A percentile compares a stretch with the other conserved stretches of the same genome.
Conservation (phyloP, 1,140 invertebrate species). For the Ylistrum balloti region DNA sequence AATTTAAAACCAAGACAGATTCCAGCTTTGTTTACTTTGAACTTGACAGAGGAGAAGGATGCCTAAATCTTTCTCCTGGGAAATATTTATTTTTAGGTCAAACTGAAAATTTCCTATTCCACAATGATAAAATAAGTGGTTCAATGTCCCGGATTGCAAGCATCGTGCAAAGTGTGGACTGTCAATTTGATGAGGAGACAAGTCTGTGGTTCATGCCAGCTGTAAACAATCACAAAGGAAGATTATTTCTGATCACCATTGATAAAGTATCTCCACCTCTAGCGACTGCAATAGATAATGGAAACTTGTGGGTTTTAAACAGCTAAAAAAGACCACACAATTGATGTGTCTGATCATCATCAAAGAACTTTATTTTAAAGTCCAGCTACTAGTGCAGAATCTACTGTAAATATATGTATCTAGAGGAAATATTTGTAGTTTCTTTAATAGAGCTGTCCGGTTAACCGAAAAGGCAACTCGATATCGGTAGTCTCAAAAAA, state of each 20-base stretch:
- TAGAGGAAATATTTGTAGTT: no score
- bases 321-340: background rate
- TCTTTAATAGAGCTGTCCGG: no score
- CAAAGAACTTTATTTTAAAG: no score
- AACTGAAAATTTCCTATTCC: background rate
- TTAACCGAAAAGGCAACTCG: no score
- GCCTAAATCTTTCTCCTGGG: background rate
- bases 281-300: background rate
- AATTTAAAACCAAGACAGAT: background rate
- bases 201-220: background rate
- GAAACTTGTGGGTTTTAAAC: conserved; percentile 9
- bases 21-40: background rate
- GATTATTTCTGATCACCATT: no score
- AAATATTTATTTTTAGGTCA: background rate
- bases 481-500: no score
- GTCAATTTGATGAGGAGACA: background rate
- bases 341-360: background rate
- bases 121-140: background rate
- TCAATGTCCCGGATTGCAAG: background rate
- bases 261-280: background rate
- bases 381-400: no score
- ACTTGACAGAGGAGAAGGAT: background rate
- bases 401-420: no score
- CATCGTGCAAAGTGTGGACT: background rate
- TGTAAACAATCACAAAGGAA: background rate